Evolutionary conservation across 2,888 invertebrate genomes (phyloP), one percentile per base, ranked within the genome.

Genomic region (Ptychoptera contaminata): DNA sequence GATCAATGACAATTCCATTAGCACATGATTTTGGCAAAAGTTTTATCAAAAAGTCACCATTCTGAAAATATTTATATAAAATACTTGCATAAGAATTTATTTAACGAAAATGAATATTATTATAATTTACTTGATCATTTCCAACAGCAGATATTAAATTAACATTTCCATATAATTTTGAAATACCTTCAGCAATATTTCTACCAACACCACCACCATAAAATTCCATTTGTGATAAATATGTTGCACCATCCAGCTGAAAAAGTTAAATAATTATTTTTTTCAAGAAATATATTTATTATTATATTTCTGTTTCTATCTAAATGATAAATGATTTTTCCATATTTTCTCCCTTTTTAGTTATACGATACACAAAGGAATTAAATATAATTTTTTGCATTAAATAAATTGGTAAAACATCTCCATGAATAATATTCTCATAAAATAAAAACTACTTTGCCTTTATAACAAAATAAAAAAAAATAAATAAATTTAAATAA

Each of bases 121-220:
- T n/a, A 31, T 31, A 30, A 12, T 23, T 34, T 37, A 43, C 23
- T 29, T 61, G 56, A 61, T 92, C 92, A 44, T 75, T 68, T 0
- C 90, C 92, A 3, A 92, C 60, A 0, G 79, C 80, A 0, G 90
- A 82, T 36, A 93, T 69, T 38, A 93, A 75, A 16, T 73, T 62
- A 0, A 79, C 74, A 2, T 65, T 52, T 0, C 71, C 71, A 32
- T 80, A 78, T 29, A 93, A 69, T 54, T 82, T 77, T 54, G 74
- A 74, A 42, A 97, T 67, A 15, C 86, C 87, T 55, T 92, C 90
- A 2, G 90, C 87, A 44, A 96, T 72, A 63, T 97, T 97, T 42
- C 94, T 73, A 0, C 80, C 96, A 1, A 97, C 97, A 11, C 97
- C 97, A 10, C 96, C 96, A 8, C 76, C 77, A 46, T 74, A 74